These are phyloP conservation scores for Chiloscyllium punctatum DNA, from an alignment of 2,797 vertebrate species.

Conservation along the genomic window DNA sequence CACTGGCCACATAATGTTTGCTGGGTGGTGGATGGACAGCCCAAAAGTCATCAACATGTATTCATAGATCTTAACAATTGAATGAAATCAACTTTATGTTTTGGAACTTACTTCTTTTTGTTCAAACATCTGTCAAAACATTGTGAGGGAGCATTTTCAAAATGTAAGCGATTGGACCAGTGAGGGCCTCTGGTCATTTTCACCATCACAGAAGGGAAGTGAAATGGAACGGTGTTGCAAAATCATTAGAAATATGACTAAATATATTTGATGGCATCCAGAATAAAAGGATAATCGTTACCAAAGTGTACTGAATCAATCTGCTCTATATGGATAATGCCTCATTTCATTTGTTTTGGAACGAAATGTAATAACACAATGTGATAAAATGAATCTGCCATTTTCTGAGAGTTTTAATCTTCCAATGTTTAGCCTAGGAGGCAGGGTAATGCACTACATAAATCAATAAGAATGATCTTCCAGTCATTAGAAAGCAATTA, in stretches of 20 bases:
- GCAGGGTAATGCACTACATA: neutral
- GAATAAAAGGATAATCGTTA: neutral
- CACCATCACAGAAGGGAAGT: neutral
- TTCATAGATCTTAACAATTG: neutral
- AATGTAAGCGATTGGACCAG: neutral
- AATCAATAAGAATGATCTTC: slow-evolving; percentile 8
- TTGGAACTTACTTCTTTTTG: neutral
- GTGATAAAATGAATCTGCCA: neutral
- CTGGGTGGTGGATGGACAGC: neutral
- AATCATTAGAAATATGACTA: neutral
- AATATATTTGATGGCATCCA: neutral
- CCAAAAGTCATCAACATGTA: neutral
- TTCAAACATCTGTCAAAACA: neutral
- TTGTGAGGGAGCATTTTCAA: neutral
- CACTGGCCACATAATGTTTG: neutral
- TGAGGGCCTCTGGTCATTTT: too few relatives aligned
- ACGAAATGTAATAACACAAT: neutral
- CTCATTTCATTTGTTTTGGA: neutral
- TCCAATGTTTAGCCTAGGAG: neutral
- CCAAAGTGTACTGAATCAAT: neutral
- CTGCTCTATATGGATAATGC: neutral
- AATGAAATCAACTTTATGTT: neutral
- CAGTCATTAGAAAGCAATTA: neutral
- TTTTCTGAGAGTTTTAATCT: neutral
- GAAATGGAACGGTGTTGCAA: neutral